A percentile compares a stretch with the other conserved stretches of the same genome.
phyloP scores from a whole-genome alignment of 2,113 vertebrate genomes.

The Phalacrocorax carbo region DNA sequence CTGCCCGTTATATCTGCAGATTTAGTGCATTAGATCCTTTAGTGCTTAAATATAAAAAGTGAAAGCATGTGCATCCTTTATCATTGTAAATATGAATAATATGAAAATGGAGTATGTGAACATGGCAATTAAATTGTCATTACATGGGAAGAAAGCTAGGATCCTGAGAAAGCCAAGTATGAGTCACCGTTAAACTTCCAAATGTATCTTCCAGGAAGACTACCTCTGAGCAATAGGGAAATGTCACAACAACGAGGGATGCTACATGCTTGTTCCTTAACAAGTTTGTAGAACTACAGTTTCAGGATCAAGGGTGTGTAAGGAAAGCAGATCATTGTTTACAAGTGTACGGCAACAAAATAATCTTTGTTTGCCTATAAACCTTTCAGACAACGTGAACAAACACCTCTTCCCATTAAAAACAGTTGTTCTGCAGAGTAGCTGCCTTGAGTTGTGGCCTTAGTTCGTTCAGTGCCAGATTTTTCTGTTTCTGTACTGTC shows the following conservation, averaged over 20 bases:
- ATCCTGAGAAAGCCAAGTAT: not conserved
- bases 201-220: not conserved
- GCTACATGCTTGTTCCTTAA: not conserved
- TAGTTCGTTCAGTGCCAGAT: not conserved
- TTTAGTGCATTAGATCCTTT: not conserved
- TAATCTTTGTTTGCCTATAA: not conserved
- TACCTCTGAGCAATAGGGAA: not conserved
- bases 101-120: not conserved
- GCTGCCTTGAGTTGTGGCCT: not conserved
- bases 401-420: not conserved
- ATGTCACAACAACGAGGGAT: not conserved
- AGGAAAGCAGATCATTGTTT: not conserved
- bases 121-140: conserved; percentile 10
- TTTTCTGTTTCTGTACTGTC: not conserved
- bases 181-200: not conserved
- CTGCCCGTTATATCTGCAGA: not conserved
- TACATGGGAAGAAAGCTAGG: not conserved
- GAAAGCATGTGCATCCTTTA: not conserved
- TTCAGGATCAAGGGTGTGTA: not conserved
- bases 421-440: not conserved
- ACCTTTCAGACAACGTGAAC: not conserved
- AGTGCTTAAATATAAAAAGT: not conserved
- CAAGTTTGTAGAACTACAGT: not conserved
- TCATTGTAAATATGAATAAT: not conserved
- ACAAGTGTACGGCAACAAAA: not conserved